A percentile compares a stretch with the other conserved stretches of the same genome.
phyloP scores from a whole-genome alignment of 2,113 vertebrate genomes.

The Glareola pratincola region DNA sequence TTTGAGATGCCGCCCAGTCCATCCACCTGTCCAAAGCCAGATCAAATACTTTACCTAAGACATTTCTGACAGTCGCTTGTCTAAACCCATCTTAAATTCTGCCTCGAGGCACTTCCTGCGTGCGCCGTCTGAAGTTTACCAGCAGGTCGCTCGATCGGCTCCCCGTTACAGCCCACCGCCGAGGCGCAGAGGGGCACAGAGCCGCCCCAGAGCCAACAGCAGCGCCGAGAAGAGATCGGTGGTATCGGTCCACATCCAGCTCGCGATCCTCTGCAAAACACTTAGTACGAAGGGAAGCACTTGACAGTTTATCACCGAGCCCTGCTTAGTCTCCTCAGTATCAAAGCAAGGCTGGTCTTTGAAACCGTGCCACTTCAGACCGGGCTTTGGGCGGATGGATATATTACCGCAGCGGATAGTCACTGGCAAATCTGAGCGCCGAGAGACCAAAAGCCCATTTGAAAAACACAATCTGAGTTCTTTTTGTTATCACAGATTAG shows the following conservation, averaged over 20 bases:
- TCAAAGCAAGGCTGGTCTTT: not conserved
- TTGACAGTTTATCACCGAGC: rapidly evolving
- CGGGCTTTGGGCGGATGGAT: not conserved
- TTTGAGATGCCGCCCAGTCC: not conserved
- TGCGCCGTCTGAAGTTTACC: rapidly evolving
- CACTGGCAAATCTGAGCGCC: not conserved
- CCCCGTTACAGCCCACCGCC: not conserved
- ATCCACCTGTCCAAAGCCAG: not conserved
- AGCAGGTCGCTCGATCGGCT: not conserved
- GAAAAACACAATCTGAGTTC: constrained; percentile 12
- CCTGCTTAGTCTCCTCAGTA: not conserved
- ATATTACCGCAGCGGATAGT: rapidly evolving
- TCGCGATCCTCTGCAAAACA: rapidly evolving
- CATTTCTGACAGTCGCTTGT: not conserved
- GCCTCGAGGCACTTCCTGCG: not conserved
- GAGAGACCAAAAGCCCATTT: not conserved
- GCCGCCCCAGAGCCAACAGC: not conserved
- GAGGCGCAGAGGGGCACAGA: not conserved
- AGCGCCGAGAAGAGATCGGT: not conserved
- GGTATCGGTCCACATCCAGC: not conserved
- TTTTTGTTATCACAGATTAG: constrained; percentile 1
- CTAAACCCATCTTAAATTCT: not conserved
- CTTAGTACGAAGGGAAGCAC: not conserved
- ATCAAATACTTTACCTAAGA: not conserved
- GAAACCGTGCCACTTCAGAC: not conserved